Conservation (phyloP, 2,888 invertebrate genomes). For the Phragmatobia fuliginosa region DNA sequence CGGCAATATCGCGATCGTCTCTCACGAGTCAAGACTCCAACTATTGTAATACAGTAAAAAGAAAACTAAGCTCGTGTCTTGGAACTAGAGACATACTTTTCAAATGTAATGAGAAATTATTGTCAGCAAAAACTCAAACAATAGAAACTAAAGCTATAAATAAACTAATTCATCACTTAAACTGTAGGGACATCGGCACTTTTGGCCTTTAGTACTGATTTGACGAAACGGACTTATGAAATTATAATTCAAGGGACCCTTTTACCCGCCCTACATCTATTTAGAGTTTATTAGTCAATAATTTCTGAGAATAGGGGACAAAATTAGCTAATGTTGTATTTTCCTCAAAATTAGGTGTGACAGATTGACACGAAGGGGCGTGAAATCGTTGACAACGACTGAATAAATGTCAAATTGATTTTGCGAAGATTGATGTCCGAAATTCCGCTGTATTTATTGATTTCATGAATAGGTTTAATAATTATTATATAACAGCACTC, state of each 20-base stretch:
- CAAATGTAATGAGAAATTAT: constrained; percentile 1
- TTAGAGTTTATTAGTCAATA: constrained; percentile 37
- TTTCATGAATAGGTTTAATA: background rate
- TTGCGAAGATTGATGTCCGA: constrained; percentile 40
- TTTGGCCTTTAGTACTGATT: background rate
- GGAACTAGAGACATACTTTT: background rate
- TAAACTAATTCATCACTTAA: constrained; percentile 13
- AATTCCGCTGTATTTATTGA: constrained; percentile 41
- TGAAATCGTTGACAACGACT: constrained; percentile 45
- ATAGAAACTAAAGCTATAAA: background rate
- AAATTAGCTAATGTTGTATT: constrained; percentile 36
- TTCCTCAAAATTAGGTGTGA: constrained; percentile 37
- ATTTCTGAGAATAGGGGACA: constrained; percentile 23
- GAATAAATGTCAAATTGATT: constrained; percentile 45
- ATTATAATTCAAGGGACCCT: constrained; percentile 50
- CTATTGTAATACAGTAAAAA: constrained; percentile 5
- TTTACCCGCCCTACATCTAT: constrained; percentile 21
- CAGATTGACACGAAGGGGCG: constrained; percentile 46
- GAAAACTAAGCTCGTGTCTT: background rate
- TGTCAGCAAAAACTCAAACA: background rate
- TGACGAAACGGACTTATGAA: constrained; percentile 42
- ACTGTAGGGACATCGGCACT: constrained; percentile 3
- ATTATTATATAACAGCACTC: background rate
- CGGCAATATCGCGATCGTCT: constrained; percentile 27
- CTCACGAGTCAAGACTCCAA: constrained; percentile 31